Conservation (phyloP, 2,797 vertebrate species). For the Euthynnus affinis region DNA sequence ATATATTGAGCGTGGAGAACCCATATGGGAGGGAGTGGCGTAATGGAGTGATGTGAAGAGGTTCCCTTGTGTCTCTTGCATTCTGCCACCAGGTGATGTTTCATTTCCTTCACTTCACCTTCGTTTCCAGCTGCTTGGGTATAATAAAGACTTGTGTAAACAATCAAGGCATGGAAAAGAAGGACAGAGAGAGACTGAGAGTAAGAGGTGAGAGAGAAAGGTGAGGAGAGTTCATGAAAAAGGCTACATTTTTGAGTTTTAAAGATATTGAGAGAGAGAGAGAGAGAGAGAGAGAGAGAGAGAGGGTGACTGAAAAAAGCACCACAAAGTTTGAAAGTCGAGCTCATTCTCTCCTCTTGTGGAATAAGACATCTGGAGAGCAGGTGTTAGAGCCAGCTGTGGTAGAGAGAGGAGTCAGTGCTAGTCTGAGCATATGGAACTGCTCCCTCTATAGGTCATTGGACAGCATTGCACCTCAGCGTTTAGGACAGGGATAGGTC, state of each 20-base stretch:
- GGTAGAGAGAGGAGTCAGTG: neutral
- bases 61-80: slow-evolving; percentile 50
- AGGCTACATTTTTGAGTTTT: slow-evolving; percentile 54
- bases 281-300: slow-evolving; percentile 19
- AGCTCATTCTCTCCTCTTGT: slow-evolving; percentile 75
- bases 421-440: slow-evolving; percentile 56
- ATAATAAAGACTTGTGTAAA: slow-evolving; percentile 67
- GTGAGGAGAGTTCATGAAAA: slow-evolving; percentile 51
- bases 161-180: slow-evolving; percentile 46
- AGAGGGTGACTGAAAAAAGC: slow-evolving; percentile 35
- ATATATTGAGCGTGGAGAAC: slow-evolving; percentile 50
- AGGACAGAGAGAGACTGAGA: slow-evolving; percentile 28
- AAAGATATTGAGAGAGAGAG: neutral
- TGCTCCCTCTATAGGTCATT: slow-evolving; percentile 79
- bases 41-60: slow-evolving; percentile 46
- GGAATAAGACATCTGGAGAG: slow-evolving; percentile 82
- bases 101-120: slow-evolving; percentile 56
- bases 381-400: slow-evolving; percentile 84
- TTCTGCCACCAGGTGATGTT: slow-evolving; percentile 72
- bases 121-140: slow-evolving; percentile 41
- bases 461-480: slow-evolving; percentile 31
- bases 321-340: slow-evolving; percentile 73
- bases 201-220: slow-evolving; percentile 52
- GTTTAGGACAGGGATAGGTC: neutral
- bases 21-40: slow-evolving; percentile 33